A percentile compares a stretch with the other conserved stretches of the same genome.
Conservation (phyloP, 2,888 invertebrate genomes). For the Macaria notata region DNA sequence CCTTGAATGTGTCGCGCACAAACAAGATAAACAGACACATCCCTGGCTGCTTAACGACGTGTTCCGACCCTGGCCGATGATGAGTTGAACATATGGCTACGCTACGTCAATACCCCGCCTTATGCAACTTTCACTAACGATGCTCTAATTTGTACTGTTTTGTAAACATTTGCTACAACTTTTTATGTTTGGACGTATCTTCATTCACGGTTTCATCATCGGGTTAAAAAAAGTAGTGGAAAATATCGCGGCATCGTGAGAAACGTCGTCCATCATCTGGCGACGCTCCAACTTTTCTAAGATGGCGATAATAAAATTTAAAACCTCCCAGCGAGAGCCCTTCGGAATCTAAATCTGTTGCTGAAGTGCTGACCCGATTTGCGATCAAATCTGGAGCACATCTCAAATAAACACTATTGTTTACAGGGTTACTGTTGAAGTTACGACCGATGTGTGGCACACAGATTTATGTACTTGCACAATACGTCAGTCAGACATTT, state of each 20-base stretch:
- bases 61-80: slow-evolving; percentile 23
- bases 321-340: slow-evolving; percentile 53
- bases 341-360: slow-evolving; percentile 51
- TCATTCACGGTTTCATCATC: slow-evolving; percentile 32
- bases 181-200: slow-evolving; percentile 12
- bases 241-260: slow-evolving; percentile 27
- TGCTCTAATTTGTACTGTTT: slow-evolving; percentile 10
- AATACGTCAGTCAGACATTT: too few relatives aligned
- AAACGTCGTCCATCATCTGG: slow-evolving; percentile 45
- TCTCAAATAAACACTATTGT: slow-evolving; percentile 25
- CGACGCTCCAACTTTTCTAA: slow-evolving; percentile 46
- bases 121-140: slow-evolving; percentile 8
- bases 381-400: slow-evolving; percentile 39
- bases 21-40: slow-evolving; percentile 41
- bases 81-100: slow-evolving; percentile 28
- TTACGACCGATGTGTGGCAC: slow-evolving; percentile 13
- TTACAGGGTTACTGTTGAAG: slow-evolving; percentile 20
- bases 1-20: slow-evolving; percentile 45
- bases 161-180: slow-evolving; percentile 18
- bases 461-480: too few relatives aligned
- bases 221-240: slow-evolving; percentile 26
- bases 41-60: slow-evolving; percentile 43
- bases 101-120: slow-evolving; percentile 16
- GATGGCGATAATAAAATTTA: slow-evolving; percentile 46
- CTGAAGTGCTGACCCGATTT: slow-evolving; percentile 55